Evolutionary conservation across 1,140 invertebrate genomes (phyloP), one percentile per base, ranked within the genome.

Genomic region (Cydia pomonella): DNA sequence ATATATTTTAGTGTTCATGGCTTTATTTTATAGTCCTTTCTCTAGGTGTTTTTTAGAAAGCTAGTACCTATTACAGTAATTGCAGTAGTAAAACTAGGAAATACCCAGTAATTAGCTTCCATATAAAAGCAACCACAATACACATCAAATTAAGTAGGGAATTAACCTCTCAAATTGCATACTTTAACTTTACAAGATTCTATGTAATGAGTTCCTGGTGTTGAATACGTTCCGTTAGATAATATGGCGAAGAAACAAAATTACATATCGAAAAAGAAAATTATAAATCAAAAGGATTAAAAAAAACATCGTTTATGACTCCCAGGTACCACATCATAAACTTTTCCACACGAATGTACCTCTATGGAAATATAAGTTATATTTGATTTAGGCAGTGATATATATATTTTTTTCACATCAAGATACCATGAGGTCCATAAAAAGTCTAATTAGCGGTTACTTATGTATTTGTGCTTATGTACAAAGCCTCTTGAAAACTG

Each of bases 401-500:
- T 33, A 33, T 33, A 33, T 1, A 10, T 38, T 38, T 10, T 38
- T 38, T 38, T 7, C 33, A 38, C 33, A 38, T 50, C 4, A 50
- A 50, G 44, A 16, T 47, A 50, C 16, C 12, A 44, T 13, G 41
- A 44, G 41, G 12, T 44, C 41, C 41, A 44, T 44, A 2, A 13
- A 13, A 44, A 44, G 13, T 44, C 41, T 44, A 13, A 33, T 9
- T 13, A 44, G 12, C 12, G 41, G 6, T 33, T 33, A 53, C 59
- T 9, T 16, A 72, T 71, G 38, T n/a, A n/a, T n/a, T n/a, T n/a
- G n/a, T n/a, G n/a, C n/a, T n/a, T n/a, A n/a, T 75, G 73, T 23
- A 73, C 25, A 74, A 83, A 87, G 86, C 82, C 27, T 27, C 63
- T 84, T 85, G 83, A 87, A 90, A 84, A 80, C n/a, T 50, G 27